Percentiles rank a stretch among this genome's conserved stretches.
phyloP scores from a whole-genome alignment of 2,888 invertebrate genomes.

The Habroteleia sp. region DNA sequence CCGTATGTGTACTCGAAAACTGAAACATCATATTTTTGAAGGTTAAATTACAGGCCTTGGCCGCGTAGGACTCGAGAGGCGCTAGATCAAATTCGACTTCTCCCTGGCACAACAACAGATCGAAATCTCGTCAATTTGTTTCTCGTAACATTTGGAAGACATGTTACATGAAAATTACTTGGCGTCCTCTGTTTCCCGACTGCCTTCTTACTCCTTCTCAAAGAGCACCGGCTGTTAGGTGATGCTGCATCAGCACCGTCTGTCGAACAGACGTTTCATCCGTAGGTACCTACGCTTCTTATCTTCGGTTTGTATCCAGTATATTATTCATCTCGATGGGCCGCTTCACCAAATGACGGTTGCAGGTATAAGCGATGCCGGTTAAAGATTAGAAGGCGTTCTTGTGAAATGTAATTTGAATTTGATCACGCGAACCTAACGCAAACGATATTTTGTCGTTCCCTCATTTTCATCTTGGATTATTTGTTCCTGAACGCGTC shows the following conservation, averaged over 20 bases:
- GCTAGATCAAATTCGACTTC: conserved; percentile 28
- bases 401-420: conserved; percentile 47
- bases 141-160: conserved; percentile 54
- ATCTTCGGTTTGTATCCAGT: conserved; percentile 46
- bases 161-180: conserved; percentile 45
- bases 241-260: conserved; percentile 61
- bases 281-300: conserved; percentile 42
- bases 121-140: conserved; percentile 42
- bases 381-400: conserved; percentile 54
- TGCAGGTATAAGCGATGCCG: conserved; percentile 60
- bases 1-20: conserved; percentile 31
- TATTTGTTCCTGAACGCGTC: too few species aligned
- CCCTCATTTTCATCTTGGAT: too few species aligned
- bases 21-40: conserved; percentile 50
- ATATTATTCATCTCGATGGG: conserved; percentile 55
- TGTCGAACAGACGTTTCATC: conserved; percentile 58
- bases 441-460: conserved; percentile 13
- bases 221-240: conserved; percentile 49
- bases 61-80: conserved; percentile 27
- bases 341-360: conserved; percentile 58
- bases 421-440: conserved; percentile 36
- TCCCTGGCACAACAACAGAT: conserved; percentile 14
- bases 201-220: conserved; percentile 29
- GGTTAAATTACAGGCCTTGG: conserved; percentile 39
- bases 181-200: conserved; percentile 19